phyloP scores from a whole-genome alignment of 2,797 vertebrate species.

The Aeoliscus strigatus region DNA sequence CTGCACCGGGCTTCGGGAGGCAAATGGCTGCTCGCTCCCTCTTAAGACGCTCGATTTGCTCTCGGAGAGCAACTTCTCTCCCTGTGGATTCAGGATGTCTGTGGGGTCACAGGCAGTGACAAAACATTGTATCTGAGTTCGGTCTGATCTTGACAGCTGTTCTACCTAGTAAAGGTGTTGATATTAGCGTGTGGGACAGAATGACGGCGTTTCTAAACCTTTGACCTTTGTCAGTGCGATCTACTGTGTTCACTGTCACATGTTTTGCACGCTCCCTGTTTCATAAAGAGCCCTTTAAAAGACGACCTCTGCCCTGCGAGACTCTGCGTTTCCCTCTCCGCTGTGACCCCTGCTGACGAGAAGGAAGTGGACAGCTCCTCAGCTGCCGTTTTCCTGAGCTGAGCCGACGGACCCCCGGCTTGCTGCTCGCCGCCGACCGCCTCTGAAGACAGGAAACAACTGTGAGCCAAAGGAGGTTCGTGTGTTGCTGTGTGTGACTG shows the following conservation, averaged over 20 bases:
- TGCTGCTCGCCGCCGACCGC: constrained; percentile 25
- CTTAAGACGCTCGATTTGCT: constrained; percentile 70
- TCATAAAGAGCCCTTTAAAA: constrained; percentile 10
- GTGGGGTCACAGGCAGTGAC: constrained; percentile 3
- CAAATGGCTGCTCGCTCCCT: constrained; percentile 71
- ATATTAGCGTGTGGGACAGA: not conserved
- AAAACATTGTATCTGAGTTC: not conserved
- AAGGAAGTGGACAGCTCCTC: constrained; percentile 67
- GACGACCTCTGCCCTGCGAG: constrained; percentile 48
- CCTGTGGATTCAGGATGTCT: constrained; percentile 45
- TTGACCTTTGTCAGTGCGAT: not conserved
- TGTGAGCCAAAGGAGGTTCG: constrained; percentile 14
- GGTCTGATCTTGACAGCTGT: too few relatives aligned
- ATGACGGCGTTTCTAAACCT: not conserved
- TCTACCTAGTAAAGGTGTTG: too few relatives aligned
- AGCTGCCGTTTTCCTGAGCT: constrained; percentile 31
- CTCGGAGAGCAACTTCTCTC: constrained; percentile 64
- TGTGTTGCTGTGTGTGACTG: constrained; percentile 10
- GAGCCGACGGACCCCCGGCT: constrained; percentile 26
- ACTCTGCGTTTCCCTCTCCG: constrained; percentile 35
- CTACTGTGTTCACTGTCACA: not conserved
- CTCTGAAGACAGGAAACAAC: constrained; percentile 42
- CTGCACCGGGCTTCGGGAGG: constrained; percentile 54
- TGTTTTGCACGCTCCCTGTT: not conserved
- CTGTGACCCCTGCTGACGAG: constrained; percentile 60